A percentile compares a stretch with the other conserved stretches of the same genome.
phyloP scores from a whole-genome alignment of 2,797 vertebrate genomes.

The Artibeus lituratus region DNA sequence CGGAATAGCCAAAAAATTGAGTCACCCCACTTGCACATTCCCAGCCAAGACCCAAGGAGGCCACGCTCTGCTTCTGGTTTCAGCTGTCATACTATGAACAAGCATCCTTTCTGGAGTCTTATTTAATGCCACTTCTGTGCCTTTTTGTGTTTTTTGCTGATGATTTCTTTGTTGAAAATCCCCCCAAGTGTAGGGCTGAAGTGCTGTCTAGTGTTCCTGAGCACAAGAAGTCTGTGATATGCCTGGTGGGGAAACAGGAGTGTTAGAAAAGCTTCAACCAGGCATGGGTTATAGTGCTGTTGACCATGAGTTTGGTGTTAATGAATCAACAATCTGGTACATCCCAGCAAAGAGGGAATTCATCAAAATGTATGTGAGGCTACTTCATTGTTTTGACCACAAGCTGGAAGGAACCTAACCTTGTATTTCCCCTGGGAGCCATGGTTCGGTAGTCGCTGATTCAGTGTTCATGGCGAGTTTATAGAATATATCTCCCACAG shows the following conservation, averaged over 20 bases:
- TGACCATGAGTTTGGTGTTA: not conserved
- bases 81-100: not conserved
- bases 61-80: not conserved
- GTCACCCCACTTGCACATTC: rapidly evolving
- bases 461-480: not conserved
- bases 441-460: not conserved
- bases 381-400: not conserved
- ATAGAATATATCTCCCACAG: no score
- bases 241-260: not conserved
- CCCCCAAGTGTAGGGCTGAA: not conserved
- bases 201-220: not conserved
- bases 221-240: not conserved
- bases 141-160: not conserved
- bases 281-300: not conserved
- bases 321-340: not conserved
- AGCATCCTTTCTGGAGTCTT: not conserved
- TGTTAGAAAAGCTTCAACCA: not conserved
- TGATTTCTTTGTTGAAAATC: not conserved
- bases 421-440: not conserved
- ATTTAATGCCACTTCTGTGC: not conserved
- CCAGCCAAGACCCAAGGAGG: not conserved
- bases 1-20: no score
- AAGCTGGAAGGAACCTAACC: not conserved
- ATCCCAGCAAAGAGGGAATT: not conserved
- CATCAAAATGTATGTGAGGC: no score